Percentiles rank a stretch among this genome's conserved stretches.
These are phyloP conservation scores for Odocoileus virginianus DNA, from an alignment of 2,113 vertebrate species.

Conservation along the genomic window DNA sequence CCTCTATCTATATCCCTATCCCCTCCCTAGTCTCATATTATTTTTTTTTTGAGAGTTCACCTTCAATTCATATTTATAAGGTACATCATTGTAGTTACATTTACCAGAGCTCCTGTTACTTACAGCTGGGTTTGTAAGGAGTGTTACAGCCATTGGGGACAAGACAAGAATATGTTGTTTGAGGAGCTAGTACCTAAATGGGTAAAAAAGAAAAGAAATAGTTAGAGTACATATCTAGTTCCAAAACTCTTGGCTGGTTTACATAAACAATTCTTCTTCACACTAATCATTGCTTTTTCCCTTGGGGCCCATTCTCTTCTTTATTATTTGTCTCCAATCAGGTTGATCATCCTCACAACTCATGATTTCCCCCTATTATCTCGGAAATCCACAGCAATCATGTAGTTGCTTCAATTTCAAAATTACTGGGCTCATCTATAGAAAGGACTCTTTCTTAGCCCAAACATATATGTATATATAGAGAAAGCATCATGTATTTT, in stretches of 20 bases:
- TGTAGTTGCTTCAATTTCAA: not conserved
- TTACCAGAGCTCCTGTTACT: not conserved
- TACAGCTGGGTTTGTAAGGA: not conserved
- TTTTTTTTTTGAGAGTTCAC: not conserved
- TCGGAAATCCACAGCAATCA: not conserved
- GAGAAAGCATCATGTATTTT: not conserved
- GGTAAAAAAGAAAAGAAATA: not conserved
- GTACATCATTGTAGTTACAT: not conserved
- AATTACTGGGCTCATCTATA: not conserved
- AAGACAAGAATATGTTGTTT: not conserved
- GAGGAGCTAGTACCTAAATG: not conserved
- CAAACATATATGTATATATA: not conserved
- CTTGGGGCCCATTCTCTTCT: not conserved
- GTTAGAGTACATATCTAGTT: not conserved
- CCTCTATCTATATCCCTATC: not conserved
- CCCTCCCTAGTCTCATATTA: not conserved
- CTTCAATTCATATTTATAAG: not conserved
- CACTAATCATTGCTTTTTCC: not conserved
- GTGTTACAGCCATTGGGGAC: not conserved
- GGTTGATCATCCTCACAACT: not conserved
- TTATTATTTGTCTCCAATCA: not conserved
- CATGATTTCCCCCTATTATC: not conserved
- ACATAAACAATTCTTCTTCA: not conserved
- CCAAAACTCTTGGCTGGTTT: not conserved
- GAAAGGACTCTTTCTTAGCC: not conserved